A percentile compares a stretch with the other conserved stretches of the same genome.
Conservation (phyloP, 2,888 invertebrate genomes). For the Troides aeacus region DNA sequence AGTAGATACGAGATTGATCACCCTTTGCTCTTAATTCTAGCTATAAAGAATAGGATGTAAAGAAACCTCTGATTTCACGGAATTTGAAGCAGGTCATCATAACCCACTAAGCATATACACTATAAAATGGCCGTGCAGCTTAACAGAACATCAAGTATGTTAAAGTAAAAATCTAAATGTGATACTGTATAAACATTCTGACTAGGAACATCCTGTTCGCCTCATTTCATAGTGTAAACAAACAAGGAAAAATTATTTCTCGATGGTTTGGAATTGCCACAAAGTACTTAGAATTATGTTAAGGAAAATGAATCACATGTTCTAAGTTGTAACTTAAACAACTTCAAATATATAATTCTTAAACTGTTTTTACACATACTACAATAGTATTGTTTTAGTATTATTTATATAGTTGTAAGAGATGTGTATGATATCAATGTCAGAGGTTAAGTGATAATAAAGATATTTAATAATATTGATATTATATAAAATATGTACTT, state of each 20-base stretch:
- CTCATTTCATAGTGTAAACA: not conserved
- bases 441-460: conserved; percentile 7
- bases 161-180: no score
- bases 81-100: no score
- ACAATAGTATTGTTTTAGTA: not conserved
- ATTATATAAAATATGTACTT: not conserved
- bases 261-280: not conserved
- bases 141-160: no score
- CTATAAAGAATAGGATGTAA: no score
- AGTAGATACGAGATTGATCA: no score
- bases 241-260: not conserved
- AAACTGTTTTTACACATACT: not conserved
- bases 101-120: no score
- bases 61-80: no score
- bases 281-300: not conserved
- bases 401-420: not conserved
- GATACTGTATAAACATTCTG: no score
- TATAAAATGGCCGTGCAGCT: no score
- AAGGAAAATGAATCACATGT: not conserved
- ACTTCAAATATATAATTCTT: no score
- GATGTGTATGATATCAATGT: conserved; percentile 2
- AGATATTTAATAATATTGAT: not conserved
- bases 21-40: no score
- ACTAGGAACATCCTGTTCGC: not conserved
- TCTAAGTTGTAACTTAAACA: not conserved